These are phyloP conservation scores for Drosophila simulans DNA, from an alignment of 1,140 invertebrate genomes.

Conservation along the genomic window DNA sequence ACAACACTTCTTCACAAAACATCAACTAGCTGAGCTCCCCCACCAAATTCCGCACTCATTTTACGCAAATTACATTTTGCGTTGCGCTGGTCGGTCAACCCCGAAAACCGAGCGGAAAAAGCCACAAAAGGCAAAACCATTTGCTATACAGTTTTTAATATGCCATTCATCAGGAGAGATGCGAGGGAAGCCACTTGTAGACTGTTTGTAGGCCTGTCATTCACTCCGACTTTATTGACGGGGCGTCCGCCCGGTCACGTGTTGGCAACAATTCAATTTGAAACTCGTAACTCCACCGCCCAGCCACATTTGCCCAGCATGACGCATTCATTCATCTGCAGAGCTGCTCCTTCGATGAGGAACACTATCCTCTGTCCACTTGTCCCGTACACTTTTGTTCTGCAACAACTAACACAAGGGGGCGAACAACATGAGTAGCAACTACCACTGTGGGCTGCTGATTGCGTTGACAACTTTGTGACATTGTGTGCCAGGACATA, in stretches of 20 bases:
- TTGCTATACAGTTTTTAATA: slow-evolving; percentile 70
- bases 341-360: slow-evolving; percentile 29
- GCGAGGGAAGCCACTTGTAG: slow-evolving; percentile 56
- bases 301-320: slow-evolving; percentile 20
- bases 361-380: slow-evolving; percentile 37
- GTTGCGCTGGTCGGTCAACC: slow-evolving; percentile 48
- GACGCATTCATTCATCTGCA: slow-evolving; percentile 57
- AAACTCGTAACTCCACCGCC: slow-evolving; percentile 49
- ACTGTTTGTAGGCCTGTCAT: slow-evolving; percentile 74
- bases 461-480: slow-evolving; percentile 82
- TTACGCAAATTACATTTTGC: slow-evolving; percentile 77
- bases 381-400: slow-evolving; percentile 50
- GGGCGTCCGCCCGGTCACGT: slow-evolving; percentile 67
- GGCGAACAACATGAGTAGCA: slow-evolving; percentile 24
- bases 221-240: slow-evolving; percentile 80
- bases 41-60: slow-evolving; percentile 43
- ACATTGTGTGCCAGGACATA: slow-evolving; percentile 64
- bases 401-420: slow-evolving; percentile 57
- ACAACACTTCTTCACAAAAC: slow-evolving; percentile 17
- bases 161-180: slow-evolving; percentile 60
- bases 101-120: slow-evolving; percentile 17
- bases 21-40: slow-evolving; percentile 31
- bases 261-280: slow-evolving; percentile 79
- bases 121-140: slow-evolving; percentile 32
- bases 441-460: slow-evolving; percentile 50